Percentiles rank a stretch among this genome's conserved stretches.
phyloP scores from a whole-genome alignment of 2,888 invertebrate genomes.

The Chorisops tibialis region DNA sequence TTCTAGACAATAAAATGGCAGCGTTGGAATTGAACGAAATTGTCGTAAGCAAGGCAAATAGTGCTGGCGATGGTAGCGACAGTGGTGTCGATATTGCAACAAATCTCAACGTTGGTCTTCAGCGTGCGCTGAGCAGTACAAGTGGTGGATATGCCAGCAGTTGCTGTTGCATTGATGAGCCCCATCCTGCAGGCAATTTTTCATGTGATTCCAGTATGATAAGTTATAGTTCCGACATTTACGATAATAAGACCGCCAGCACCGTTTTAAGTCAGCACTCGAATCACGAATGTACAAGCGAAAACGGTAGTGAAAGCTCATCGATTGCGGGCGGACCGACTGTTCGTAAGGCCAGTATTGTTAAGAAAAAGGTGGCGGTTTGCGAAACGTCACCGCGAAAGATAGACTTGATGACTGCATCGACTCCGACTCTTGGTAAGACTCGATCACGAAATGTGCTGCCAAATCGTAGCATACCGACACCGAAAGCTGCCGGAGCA shows the following conservation, averaged over 20 bases:
- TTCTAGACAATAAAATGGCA: constrained; percentile 42
- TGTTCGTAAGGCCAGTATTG: constrained; percentile 42
- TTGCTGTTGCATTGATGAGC: constrained; percentile 56
- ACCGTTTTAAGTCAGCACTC: constrained; percentile 40
- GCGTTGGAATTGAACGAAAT: constrained; percentile 42
- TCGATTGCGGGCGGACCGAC: constrained; percentile 59
- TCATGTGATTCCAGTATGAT: constrained; percentile 77
- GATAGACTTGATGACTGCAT: constrained; percentile 32
- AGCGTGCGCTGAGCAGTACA: constrained; percentile 57
- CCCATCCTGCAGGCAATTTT: constrained; percentile 55
- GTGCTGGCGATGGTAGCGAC: constrained; percentile 66
- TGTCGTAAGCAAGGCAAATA: constrained; percentile 67
- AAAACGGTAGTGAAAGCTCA: constrained; percentile 76
- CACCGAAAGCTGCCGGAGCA: constrained; percentile 53
- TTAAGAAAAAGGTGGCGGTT: constrained; percentile 60
- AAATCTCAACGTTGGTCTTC: constrained; percentile 49
- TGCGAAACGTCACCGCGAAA: constrained; percentile 53
- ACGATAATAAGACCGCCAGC: constrained; percentile 53
- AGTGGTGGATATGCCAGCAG: constrained; percentile 69
- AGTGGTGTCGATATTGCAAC: constrained; percentile 72
- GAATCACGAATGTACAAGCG: constrained; percentile 56
- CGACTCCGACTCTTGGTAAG: constrained; percentile 35
- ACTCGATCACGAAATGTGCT: constrained; percentile 56
- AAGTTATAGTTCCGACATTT: constrained; percentile 69
- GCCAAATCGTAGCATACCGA: constrained; percentile 56